phyloP scores from a whole-genome alignment of 2,797 vertebrate species.

The Anas bahamensis region DNA sequence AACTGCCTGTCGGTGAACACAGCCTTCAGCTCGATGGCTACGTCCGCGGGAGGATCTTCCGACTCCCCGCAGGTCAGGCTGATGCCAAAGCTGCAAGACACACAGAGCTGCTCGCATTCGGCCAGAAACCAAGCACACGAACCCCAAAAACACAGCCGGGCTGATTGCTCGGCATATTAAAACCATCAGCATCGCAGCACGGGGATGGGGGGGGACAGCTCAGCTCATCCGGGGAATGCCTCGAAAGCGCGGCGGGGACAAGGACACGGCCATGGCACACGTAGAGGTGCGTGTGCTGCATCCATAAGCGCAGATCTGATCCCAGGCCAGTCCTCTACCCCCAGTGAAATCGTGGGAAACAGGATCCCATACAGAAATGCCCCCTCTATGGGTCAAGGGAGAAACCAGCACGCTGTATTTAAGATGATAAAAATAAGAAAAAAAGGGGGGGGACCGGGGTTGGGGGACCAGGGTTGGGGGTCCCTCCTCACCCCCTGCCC shows the following conservation, averaged over 20 bases:
- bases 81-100: slow-evolving; percentile 89
- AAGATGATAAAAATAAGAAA: slow-evolving; percentile 79
- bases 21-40: slow-evolving; percentile 93
- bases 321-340: not conserved
- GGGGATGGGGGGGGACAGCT: not conserved
- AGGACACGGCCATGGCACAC: not conserved
- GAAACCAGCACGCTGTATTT: slow-evolving; percentile 77
- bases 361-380: slow-evolving; percentile 41
- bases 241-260: not conserved
- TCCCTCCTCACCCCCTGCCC: not conserved
- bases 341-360: not conserved
- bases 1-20: slow-evolving; percentile 93
- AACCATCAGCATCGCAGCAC: fast-evolving
- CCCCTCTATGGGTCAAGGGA: slow-evolving; percentile 75
- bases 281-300: not conserved
- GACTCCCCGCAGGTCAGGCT: slow-evolving; percentile 93
- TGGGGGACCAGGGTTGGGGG: slow-evolving; percentile 10
- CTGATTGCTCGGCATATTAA: not conserved
- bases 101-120: slow-evolving; percentile 8
- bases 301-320: not conserved
- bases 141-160: not conserved
- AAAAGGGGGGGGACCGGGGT: slow-evolving; percentile 31
- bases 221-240: not conserved
- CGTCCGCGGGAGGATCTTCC: slow-evolving; percentile 84
- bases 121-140: not conserved